Conservation (phyloP, 2,888 invertebrate species). For the Andrena praecox region DNA sequence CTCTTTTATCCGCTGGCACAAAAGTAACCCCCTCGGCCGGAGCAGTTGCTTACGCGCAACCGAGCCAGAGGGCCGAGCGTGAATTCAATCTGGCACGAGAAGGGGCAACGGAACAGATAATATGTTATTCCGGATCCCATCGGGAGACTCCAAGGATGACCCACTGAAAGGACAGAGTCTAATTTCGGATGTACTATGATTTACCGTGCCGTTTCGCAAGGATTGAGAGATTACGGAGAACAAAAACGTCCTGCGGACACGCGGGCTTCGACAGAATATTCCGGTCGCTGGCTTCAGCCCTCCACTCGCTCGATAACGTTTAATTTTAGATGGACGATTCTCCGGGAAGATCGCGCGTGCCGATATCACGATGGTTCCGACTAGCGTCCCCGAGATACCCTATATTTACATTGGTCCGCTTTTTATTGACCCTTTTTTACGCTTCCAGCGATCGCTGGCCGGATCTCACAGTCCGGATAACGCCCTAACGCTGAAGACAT, state of each 20-base stretch:
- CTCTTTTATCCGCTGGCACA: conserved; percentile 55
- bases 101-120: conserved; percentile 39
- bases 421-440: not conserved
- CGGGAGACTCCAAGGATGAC: conserved; percentile 41
- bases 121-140: conserved; percentile 52
- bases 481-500: not conserved
- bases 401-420: conserved; percentile 8
- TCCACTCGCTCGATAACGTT: conserved; percentile 15
- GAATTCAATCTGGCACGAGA: conserved; percentile 46
- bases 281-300: not conserved
- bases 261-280: conserved; percentile 1
- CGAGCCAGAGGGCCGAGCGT: conserved; percentile 6
- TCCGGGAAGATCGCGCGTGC: conserved; percentile 13
- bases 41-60: conserved; percentile 55
- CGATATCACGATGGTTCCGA: conserved; percentile 4
- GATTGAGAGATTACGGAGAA: conserved; percentile 31
- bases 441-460: not conserved
- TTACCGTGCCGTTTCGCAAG: conserved; percentile 13
- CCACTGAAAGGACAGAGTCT: conserved; percentile 51
- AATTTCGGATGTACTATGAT: conserved; percentile 52
- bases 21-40: conserved; percentile 66
- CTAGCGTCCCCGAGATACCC: conserved; percentile 20
- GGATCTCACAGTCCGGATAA: not conserved
- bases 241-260: conserved; percentile 1
- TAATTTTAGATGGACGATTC: conserved; percentile 30